Evolutionary conservation across 1,140 invertebrate genomes (phyloP), one percentile per base, ranked within the genome.

Genomic region (Pseudomyrmex pallidus): DNA sequence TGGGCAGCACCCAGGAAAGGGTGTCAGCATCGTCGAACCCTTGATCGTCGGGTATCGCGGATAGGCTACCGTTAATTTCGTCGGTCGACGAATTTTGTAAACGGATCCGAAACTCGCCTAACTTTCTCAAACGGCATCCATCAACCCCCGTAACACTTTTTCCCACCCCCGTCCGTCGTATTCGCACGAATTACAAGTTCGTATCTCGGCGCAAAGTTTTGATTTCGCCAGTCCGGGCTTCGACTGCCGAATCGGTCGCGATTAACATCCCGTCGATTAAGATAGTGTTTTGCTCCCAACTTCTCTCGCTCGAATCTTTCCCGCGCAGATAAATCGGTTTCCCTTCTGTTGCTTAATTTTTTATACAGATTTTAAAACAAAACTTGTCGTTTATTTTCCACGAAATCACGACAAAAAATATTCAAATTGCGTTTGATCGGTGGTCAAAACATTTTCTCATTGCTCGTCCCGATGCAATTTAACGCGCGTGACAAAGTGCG

Each of bases 81-180:
- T 85, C 85, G 86, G 83, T 57, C 70, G 83, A 67, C 25, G 74
- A 87, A 88, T 87, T 89, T 89, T 89, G 84, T 77, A 84, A 89
- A 86, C 84, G 84, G 70, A 77, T 74, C 62, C 54, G 73, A 88
- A 78, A 77, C 86, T 85, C 56, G 67, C 76, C 59, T 56, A 85
- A 89, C 84, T 88, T 85, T 83, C 73, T 25, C 74, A 61, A 35
- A 54, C 62, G 56, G 87, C 80, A 86, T 89, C 74, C 48, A 88
- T 89, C 87, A 88, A 35, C 35, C 0, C 78, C 64, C 25, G 72
- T 63, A 70, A 82, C 67, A 63, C 54, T 87, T 80, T 86, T 78
- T 78, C 15, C 25, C 46, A 56, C 64, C 35, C 25, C 15, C n/a
- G 15, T 22, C 66, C 44, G 13, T 10, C 10, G n/a, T 22, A 82